These are phyloP conservation scores for Pseudococcus jackbeardsleyi DNA, from an alignment of 2,888 invertebrate species.

Conservation along the genomic window DNA sequence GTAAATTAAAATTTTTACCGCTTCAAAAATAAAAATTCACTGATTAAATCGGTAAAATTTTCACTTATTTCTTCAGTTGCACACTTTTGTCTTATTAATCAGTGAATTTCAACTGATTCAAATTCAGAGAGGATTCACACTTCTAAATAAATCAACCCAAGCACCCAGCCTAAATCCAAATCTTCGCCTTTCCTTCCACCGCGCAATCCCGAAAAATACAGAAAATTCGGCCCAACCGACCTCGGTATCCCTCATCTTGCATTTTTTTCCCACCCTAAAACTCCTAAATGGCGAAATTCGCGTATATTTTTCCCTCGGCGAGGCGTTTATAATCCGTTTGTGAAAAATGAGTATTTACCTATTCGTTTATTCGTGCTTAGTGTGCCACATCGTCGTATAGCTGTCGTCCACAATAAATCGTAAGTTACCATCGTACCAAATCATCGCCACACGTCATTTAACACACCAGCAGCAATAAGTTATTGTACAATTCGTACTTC, in stretches of 20 bases:
- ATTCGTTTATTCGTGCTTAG: not conserved
- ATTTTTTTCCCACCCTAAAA: not conserved
- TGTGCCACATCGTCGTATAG: not conserved
- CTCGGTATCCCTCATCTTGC: not conserved
- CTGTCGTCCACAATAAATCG: conserved; percentile 17
- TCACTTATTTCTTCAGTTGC: no score
- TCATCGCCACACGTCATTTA: conserved; percentile 41
- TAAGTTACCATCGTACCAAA: not conserved
- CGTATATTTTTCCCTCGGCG: not conserved
- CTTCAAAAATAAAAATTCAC: no score
- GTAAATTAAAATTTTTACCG: no score
- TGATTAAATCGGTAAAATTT: no score
- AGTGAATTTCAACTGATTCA: no score
- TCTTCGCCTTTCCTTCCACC: not conserved
- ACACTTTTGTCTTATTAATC: no score
- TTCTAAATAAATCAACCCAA: no score
- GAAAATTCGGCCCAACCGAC: not conserved
- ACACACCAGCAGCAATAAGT: not conserved
- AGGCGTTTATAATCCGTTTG: conserved; percentile 18
- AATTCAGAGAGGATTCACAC: no score
- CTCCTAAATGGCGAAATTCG: not conserved
- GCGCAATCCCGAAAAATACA: not conserved
- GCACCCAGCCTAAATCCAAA: no score
- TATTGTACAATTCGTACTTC: not conserved
- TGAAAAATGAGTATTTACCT: conserved; percentile 38